Percentiles rank a stretch among this genome's conserved stretches.
Conservation (phyloP, 2,797 vertebrate genomes). For the Propithecus perrieri region DNA sequence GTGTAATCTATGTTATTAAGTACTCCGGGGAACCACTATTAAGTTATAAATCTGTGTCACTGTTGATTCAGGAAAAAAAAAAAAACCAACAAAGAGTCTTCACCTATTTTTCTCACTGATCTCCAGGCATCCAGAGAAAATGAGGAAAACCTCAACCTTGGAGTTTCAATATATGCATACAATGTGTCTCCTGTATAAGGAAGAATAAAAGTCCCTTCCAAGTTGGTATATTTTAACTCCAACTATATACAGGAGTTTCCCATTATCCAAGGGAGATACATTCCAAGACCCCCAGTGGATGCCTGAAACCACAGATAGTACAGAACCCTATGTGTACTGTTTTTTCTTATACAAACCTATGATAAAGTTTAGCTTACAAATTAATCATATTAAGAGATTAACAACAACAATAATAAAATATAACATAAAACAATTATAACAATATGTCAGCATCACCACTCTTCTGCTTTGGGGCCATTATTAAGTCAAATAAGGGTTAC, state of each 20-base stretch:
- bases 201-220: slow-evolving; percentile 34
- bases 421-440: neutral
- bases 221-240: slow-evolving; percentile 7
- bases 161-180: neutral
- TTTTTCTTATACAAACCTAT: neutral
- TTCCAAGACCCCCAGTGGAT: neutral
- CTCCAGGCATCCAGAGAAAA: slow-evolving; percentile 50
- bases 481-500: neutral
- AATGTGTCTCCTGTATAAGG: slow-evolving; percentile 30
- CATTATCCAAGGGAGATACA: neutral
- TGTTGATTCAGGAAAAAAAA: slow-evolving; percentile 45
- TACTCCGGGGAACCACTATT: slow-evolving; percentile 72
- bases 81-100: neutral
- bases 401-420: neutral
- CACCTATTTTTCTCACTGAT: slow-evolving; percentile 50
- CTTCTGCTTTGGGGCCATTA: neutral
- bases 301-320: neutral
- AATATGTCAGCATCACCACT: neutral
- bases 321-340: neutral
- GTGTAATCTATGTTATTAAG: slow-evolving; percentile 79
- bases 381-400: neutral
- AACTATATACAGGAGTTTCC: neutral
- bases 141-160: neutral
- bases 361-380: neutral
- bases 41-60: slow-evolving; percentile 80